Evolutionary conservation across 2,797 vertebrate genomes (phyloP).

Genomic region (Dryobates pubescens): DNA sequence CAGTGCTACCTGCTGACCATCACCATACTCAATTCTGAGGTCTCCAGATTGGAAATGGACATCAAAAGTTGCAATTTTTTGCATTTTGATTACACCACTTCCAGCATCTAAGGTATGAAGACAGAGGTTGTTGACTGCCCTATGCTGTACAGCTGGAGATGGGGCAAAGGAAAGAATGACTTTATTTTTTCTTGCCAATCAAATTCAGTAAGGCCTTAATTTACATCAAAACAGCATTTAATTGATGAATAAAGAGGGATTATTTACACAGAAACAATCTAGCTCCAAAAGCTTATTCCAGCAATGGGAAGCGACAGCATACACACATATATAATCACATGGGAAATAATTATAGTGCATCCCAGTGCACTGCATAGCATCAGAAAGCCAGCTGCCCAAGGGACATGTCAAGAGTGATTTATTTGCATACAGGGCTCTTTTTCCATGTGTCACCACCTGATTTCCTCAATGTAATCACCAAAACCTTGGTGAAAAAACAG

Average conservation of each 20-base stretch:
- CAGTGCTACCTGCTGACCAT: not conserved
- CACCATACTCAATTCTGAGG: not conserved
- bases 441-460: slow-evolving; percentile 44
- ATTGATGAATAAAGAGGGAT: slow-evolving; percentile 51
- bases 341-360: slow-evolving; percentile 62
- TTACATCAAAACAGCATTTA: slow-evolving; percentile 64
- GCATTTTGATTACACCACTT: not conserved
- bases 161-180: not conserved
- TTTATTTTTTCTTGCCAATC: not conserved
- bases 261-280: slow-evolving; percentile 53
- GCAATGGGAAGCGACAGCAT: slow-evolving; percentile 74
- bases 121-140: not conserved
- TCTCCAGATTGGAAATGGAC: not conserved
- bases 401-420: slow-evolving; percentile 74
- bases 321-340: slow-evolving; percentile 65
- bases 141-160: not conserved
- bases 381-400: slow-evolving; percentile 65
- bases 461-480: slow-evolving; percentile 48
- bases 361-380: slow-evolving; percentile 37
- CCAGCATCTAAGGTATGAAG: not conserved
- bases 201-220: slow-evolving; percentile 66
- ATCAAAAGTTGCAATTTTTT: not conserved
- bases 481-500: not conserved
- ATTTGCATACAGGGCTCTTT: slow-evolving; percentile 27
- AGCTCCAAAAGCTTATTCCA: slow-evolving; percentile 58